Evolutionary conservation across 2,797 vertebrate species (phyloP).

Genomic region (Siniperca undulata): DNA sequence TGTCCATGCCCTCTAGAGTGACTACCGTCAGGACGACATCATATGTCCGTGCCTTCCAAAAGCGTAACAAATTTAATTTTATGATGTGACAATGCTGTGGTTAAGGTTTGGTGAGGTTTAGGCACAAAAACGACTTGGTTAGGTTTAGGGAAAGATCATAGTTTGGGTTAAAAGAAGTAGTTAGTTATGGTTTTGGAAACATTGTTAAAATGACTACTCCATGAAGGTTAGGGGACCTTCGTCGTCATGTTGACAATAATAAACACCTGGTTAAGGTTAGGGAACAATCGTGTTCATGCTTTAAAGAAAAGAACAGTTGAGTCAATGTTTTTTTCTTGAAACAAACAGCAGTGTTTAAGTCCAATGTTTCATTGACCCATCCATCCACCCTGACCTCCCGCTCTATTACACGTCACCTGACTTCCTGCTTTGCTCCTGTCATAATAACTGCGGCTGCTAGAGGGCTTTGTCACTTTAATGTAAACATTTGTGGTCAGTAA

Average conservation of each 20-base stretch:
- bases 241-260: no score
- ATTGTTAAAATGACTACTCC: no score
- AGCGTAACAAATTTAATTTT: background rate
- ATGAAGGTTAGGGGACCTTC: no score
- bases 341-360: background rate
- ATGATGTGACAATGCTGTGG: background rate
- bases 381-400: background rate
- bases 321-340: background rate
- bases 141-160: background rate
- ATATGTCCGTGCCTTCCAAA: background rate
- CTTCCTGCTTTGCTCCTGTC: background rate
- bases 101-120: background rate
- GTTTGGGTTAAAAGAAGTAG: background rate
- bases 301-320: background rate
- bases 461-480: background rate
- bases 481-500: background rate
- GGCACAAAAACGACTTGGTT: background rate
- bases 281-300: no score
- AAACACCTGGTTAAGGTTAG: no score
- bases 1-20: background rate
- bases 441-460: background rate
- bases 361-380: no score
- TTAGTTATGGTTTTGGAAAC: background rate
- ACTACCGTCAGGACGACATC: background rate
- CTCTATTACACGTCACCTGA: background rate